Evolutionary conservation across 2,113 vertebrate species (phyloP).

Genomic region (Vidua macroura): DNA sequence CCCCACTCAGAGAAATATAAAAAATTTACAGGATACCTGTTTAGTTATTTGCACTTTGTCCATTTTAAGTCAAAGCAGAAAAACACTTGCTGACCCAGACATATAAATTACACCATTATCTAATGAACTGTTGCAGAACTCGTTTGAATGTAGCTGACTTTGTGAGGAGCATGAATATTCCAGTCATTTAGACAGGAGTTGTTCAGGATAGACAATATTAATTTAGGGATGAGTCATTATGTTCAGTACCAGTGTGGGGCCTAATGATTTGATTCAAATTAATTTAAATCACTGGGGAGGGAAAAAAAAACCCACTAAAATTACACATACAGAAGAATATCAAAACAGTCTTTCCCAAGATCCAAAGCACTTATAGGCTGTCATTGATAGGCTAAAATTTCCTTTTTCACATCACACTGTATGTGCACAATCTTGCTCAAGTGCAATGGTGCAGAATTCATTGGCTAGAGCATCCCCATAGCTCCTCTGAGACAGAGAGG

Average conservation of each 20-base stretch:
- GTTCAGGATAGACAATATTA: conserved; percentile 74
- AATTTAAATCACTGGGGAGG: conserved; percentile 69
- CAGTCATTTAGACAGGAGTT: conserved; percentile 71
- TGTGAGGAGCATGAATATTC: conserved; percentile 59
- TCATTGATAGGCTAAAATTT: background rate
- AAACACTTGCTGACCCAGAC: conserved; percentile 60
- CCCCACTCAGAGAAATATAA: background rate
- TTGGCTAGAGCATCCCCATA: background rate
- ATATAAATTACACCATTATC: conserved; percentile 62
- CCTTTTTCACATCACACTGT: background rate
- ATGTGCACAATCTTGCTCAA: background rate
- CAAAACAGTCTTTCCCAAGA: background rate
- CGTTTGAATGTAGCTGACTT: conserved; percentile 63
- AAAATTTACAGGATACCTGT: conserved; percentile 10
- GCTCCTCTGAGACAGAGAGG: background rate
- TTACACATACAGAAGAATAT: background rate
- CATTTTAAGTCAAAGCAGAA: conserved; percentile 31
- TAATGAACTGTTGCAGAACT: conserved; percentile 70
- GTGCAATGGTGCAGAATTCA: background rate
- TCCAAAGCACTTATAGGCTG: background rate
- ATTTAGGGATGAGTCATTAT: conserved; percentile 77
- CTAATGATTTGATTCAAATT: conserved; percentile 78
- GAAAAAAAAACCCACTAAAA: conserved; percentile 22
- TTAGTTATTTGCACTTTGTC: conserved; percentile 17
- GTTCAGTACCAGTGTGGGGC: conserved; percentile 68